Evolutionary conservation across 2,888 invertebrate genomes (phyloP).

Genomic region (Melolontha melolontha): DNA sequence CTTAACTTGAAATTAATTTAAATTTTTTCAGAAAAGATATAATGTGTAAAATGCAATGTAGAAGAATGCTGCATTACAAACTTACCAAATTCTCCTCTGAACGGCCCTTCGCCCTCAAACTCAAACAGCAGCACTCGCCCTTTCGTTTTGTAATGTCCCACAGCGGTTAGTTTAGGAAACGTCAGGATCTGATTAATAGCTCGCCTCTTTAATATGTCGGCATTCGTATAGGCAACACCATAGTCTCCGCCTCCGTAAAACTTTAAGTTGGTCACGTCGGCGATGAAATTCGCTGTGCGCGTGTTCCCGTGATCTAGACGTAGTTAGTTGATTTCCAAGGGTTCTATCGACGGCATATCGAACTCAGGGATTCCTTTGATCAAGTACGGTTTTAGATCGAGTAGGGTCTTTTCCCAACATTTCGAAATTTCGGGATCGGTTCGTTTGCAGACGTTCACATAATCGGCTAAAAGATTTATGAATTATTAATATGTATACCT

Average conservation of each 20-base stretch:
- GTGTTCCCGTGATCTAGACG: constrained; percentile 53
- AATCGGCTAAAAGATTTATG: constrained; percentile 44
- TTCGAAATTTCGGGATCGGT: constrained; percentile 55
- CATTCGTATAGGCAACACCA: constrained; percentile 47
- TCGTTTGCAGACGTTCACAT: constrained; percentile 52
- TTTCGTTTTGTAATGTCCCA: constrained; percentile 31
- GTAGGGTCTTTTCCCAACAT: constrained; percentile 55
- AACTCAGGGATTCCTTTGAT: constrained; percentile 59
- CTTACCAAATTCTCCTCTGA: constrained; percentile 37
- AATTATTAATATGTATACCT: not conserved
- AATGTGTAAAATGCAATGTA: too few relatives aligned
- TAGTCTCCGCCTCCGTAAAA: constrained; percentile 52
- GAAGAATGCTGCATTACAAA: not conserved
- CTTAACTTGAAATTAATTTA: too few relatives aligned
- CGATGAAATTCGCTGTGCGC: constrained; percentile 53
- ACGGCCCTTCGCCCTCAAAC: constrained; percentile 35
- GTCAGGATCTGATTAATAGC: constrained; percentile 5
- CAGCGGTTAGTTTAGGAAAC: constrained; percentile 38
- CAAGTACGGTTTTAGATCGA: constrained; percentile 53
- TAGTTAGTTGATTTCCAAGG: constrained; percentile 52
- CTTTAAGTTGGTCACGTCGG: constrained; percentile 51
- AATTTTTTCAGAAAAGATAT: too few relatives aligned
- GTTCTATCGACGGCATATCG: constrained; percentile 57
- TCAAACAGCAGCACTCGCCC: constrained; percentile 40
- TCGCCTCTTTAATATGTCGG: constrained; percentile 15